Evolutionary conservation across 2,888 invertebrate species (phyloP).

Genomic region (Aleiodes testaceus): DNA sequence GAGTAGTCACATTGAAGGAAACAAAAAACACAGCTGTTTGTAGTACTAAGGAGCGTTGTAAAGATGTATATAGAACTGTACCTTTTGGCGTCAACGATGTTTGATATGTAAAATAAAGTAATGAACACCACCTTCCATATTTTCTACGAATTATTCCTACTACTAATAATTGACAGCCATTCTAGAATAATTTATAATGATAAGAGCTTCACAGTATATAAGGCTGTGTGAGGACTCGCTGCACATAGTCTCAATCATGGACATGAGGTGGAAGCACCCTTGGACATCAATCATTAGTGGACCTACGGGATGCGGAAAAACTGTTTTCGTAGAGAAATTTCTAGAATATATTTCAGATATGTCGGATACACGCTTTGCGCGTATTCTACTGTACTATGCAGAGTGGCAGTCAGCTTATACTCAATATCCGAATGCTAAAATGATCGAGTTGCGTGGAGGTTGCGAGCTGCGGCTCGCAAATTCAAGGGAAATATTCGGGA

Average conservation of each 20-base stretch:
- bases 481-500: no score
- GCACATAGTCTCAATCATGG: constrained; percentile 25
- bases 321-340: constrained; percentile 24
- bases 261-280: constrained; percentile 36
- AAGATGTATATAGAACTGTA: constrained; percentile 16
- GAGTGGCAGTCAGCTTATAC: constrained; percentile 44
- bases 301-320: constrained; percentile 25
- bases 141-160: no score
- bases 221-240: no score
- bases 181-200: no score
- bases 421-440: constrained; percentile 1
- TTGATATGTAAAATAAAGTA: no score
- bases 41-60: constrained; percentile 10
- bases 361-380: constrained; percentile 38
- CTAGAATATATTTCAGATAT: not conserved
- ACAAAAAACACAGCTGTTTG: constrained; percentile 2
- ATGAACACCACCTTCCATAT: no score
- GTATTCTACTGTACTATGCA: constrained; percentile 46
- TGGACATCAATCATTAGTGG: constrained; percentile 37
- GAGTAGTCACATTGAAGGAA: constrained; percentile 11
- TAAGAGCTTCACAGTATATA: no score
- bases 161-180: no score
- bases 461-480: no score
- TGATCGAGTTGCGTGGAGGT: constrained; percentile 45
- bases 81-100: constrained; percentile 2